Evolutionary conservation across 2,888 invertebrate species (phyloP).

Genomic region (Platycheirus rosarum): DNA sequence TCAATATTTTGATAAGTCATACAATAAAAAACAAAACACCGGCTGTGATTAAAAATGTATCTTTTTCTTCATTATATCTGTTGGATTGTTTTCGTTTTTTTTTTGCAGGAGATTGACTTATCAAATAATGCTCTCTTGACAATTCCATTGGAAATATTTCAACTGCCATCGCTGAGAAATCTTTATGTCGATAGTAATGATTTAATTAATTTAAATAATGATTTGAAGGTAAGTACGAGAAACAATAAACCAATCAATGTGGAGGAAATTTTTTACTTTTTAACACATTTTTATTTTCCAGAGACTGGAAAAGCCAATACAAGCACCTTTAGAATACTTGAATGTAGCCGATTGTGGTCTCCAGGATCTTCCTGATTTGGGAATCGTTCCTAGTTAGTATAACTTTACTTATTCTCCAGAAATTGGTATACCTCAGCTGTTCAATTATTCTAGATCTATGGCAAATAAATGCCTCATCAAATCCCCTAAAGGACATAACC

Average conservation of each 20-base stretch:
- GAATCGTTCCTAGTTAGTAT: constrained; percentile 83
- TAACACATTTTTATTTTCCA: constrained; percentile 55
- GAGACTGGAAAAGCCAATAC: constrained; percentile 83
- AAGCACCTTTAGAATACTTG: constrained; percentile 85
- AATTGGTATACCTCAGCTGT: neutral
- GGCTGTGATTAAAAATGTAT: constrained; percentile 32
- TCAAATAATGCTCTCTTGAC: constrained; percentile 81
- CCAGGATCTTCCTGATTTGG: constrained; percentile 85
- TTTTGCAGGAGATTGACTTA: constrained; percentile 81
- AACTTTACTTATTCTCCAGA: neutral
- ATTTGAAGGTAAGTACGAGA: constrained; percentile 77
- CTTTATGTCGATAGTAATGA: constrained; percentile 84
- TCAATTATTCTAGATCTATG: constrained; percentile 81
- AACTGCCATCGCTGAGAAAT: constrained; percentile 85
- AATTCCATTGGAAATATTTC: constrained; percentile 82
- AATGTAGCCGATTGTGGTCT: constrained; percentile 86
- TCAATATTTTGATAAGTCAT: constrained; percentile 4
- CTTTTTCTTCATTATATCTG: neutral
- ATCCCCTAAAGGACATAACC: constrained; percentile 82
- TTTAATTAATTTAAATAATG: constrained; percentile 77
- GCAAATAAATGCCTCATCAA: constrained; percentile 86
- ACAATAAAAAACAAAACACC: constrained; percentile 14
- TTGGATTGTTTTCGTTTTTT: neutral
- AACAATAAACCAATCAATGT: too few relatives aligned
- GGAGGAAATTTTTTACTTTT: too few relatives aligned